These are phyloP conservation scores for Recurvirostra avosetta DNA, from an alignment of 2,113 vertebrate genomes.

Conservation along the genomic window DNA sequence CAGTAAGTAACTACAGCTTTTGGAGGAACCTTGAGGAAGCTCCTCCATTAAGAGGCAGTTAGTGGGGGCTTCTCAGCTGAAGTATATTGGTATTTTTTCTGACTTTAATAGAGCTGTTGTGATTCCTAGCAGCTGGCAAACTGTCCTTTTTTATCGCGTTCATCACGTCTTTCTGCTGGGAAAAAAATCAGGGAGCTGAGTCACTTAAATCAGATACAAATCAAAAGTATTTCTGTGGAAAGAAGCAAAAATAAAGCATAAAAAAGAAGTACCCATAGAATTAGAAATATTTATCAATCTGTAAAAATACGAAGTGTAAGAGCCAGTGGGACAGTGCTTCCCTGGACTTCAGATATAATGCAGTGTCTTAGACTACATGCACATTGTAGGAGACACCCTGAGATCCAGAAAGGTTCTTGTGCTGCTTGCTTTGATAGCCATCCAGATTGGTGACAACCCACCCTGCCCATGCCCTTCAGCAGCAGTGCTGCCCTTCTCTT, in stretches of 20 bases:
- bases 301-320: neutral
- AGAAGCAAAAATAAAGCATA: neutral
- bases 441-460: rapidly evolving
- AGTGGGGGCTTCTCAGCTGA: neutral
- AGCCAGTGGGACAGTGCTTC: neutral
- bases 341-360: neutral
- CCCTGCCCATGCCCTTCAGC: neutral
- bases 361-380: neutral
- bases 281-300: neutral
- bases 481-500: neutral
- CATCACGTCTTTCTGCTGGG: neutral
- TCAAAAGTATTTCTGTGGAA: neutral
- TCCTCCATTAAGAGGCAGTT: neutral
- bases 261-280: neutral
- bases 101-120: neutral
- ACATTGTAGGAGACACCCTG: neutral
- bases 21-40: neutral
- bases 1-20: neutral
- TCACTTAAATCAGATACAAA: neutral
- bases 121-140: neutral
- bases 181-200: neutral
- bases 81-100: neutral
- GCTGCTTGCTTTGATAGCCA: neutral
- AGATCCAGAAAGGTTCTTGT: neutral
- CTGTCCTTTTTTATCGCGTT: neutral